phyloP scores from a whole-genome alignment of 2,888 invertebrate genomes.

The Euphydryas editha region DNA sequence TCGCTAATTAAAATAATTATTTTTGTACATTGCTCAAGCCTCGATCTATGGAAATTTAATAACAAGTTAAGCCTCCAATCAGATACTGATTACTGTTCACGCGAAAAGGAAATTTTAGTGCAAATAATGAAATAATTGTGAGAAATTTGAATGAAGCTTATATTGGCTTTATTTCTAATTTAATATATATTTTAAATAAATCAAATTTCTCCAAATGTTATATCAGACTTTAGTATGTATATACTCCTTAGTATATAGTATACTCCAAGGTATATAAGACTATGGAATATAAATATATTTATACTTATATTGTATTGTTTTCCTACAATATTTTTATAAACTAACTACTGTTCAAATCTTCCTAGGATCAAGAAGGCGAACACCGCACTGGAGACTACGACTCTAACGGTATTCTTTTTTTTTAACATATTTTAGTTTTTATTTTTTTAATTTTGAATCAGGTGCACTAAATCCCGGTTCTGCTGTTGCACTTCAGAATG shows the following conservation, averaged over 20 bases:
- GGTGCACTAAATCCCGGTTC: slow-evolving; percentile 20
- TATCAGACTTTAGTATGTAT: neutral
- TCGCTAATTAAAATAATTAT: slow-evolving; percentile 26
- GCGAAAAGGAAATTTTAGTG: slow-evolving; percentile 49
- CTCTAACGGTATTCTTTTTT: slow-evolving; percentile 59
- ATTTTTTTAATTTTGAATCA: slow-evolving; percentile 22
- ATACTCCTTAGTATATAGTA: no score
- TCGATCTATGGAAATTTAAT: slow-evolving; percentile 47
- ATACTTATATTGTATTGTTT: neutral
- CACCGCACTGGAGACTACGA: slow-evolving; percentile 62
- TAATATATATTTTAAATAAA: slow-evolving; percentile 17
- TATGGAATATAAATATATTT: neutral
- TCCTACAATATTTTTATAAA: neutral
- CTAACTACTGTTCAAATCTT: neutral
- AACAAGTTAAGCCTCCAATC: slow-evolving; percentile 67
- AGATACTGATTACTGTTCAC: slow-evolving; percentile 53
- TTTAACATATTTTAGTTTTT: slow-evolving; percentile 1
- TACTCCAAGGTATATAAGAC: no score
- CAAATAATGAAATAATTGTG: slow-evolving; percentile 46
- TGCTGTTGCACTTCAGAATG: slow-evolving; percentile 42
- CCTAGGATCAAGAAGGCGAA: slow-evolving; percentile 67
- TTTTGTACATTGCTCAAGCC: slow-evolving; percentile 5
- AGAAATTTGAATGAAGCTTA: slow-evolving; percentile 37
- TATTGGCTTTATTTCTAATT: slow-evolving; percentile 14
- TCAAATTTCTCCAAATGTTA: slow-evolving; percentile 14